A percentile compares a stretch with the other conserved stretches of the same genome.
phyloP scores from a whole-genome alignment of 2,888 invertebrate genomes.

The Pinctada fucata region DNA sequence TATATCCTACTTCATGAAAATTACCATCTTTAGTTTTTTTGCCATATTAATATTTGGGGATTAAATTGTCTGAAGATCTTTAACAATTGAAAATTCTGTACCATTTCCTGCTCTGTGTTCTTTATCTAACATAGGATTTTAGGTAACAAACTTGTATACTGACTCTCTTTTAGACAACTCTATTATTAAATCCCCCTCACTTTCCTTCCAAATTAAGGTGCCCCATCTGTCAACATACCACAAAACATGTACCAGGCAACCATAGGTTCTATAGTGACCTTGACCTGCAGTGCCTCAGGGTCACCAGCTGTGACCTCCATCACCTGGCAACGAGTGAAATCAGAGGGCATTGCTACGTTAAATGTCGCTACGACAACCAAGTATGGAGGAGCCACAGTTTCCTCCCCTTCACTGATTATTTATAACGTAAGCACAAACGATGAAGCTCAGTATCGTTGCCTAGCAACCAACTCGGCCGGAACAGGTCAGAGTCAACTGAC shows the following conservation, averaged over 20 bases:
- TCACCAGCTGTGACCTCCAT: conserved; percentile 17
- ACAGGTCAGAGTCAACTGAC: conserved; percentile 25
- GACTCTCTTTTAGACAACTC: too few species aligned
- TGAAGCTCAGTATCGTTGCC: conserved; percentile 24
- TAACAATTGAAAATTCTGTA: too few species aligned
- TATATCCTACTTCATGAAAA: too few species aligned
- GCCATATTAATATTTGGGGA: too few species aligned
- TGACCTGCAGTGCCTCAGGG: conserved; percentile 22
- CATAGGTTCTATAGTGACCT: conserved; percentile 18
- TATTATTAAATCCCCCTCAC: too few species aligned
- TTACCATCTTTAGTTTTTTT: too few species aligned
- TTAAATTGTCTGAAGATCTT: too few species aligned
- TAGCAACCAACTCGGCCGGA: conserved; percentile 24
- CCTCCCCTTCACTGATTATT: conserved; percentile 17
- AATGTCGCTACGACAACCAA: conserved; percentile 14
- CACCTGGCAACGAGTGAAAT: conserved; percentile 24
- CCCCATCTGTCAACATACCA: conserved; percentile 27
- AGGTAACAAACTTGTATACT: too few species aligned
- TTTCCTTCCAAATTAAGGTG: conserved; percentile 3
- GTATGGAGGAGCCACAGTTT: conserved; percentile 19
- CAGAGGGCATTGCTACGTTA: conserved; percentile 4
- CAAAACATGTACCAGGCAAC: conserved; percentile 20
- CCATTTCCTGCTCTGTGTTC: too few species aligned
- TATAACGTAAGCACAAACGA: conserved; percentile 18
- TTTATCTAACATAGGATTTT: too few species aligned